Base-by-base conservation (phyloP, 2,113 vertebrate genomes). In the Dolichotis patagonum region DNA sequence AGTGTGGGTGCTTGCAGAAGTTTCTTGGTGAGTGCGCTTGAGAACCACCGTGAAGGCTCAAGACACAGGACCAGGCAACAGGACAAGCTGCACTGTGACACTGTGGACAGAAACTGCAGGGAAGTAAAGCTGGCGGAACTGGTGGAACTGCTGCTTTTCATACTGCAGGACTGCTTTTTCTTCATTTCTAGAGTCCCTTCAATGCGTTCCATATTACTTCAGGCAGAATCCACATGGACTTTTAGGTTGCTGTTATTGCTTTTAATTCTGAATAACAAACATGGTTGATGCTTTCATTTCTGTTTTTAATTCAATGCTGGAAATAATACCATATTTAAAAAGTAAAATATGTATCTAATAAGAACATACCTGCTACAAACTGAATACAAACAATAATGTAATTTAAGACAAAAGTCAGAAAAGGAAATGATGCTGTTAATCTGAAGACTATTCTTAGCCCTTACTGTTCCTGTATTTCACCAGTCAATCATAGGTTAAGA, bases 401-500 rank as follows among this genome's bases (percentile, higher is more conserved):
- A 85, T 46, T 88, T 71, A 86, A 75, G 58, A 67, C 62, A 75
- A 94, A 91, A 91, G 19, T 89, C 54, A 89, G 85, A 92, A 84
- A 94, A 54, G 43, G 32, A 88, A 92, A 80, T 84, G 35, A 85
- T 4, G 22, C 62, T 95, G 73, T 91, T 32, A 92, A 85, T 32
- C 35, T 63, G 63, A 78, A 77, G 52, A 35, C 28, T 77, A 30
- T 43, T 46, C 73, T 77, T 67, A 24, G 52, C 67, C 16, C 22
- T 91, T 75, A 77, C 46, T 85, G 58, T 85, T 80, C 78, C 32
- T 38, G 8, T 20, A 67, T 35, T 93, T 58, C 49, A 71, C 46
- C 56, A 56, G 20, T 19, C 49, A 78, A 3, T 38, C 86, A 83
- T 3, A 43, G 30, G 24, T 43, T 43, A 83, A 80, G 60, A 52